These are phyloP conservation scores for Donacobius atricapilla DNA, from an alignment of 2,113 vertebrate species.

Conservation along the genomic window DNA sequence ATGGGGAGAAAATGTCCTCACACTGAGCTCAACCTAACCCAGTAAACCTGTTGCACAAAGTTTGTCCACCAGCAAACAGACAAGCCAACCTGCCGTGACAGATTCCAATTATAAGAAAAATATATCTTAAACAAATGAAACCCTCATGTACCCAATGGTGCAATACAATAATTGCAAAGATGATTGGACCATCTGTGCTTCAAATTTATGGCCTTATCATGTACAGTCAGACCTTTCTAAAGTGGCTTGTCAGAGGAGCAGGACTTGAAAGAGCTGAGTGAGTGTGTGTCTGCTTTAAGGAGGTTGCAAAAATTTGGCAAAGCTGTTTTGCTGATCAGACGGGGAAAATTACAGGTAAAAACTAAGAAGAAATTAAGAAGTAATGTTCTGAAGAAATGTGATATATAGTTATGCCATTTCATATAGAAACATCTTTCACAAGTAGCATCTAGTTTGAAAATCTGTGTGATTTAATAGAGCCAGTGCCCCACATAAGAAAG, in stretches of 20 bases:
- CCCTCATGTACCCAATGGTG: slow-evolving; percentile 19
- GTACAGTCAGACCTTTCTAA: slow-evolving; percentile 2
- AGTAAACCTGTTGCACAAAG: slow-evolving; percentile 38
- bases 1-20: background rate
- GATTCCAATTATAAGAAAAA: slow-evolving; percentile 64
- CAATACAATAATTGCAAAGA: slow-evolving; percentile 63
- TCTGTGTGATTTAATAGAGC: background rate
- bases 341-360: background rate
- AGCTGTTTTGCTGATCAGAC: background rate
- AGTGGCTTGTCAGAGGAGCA: slow-evolving; percentile 6
- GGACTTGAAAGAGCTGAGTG: background rate
- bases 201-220: slow-evolving; percentile 32
- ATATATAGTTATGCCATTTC: background rate
- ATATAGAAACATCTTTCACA: background rate
- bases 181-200: slow-evolving; percentile 55
- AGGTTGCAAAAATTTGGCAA: background rate
- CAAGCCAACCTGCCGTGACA: background rate
- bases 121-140: slow-evolving; percentile 61
- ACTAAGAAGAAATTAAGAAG: background rate
- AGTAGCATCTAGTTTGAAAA: background rate
- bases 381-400: background rate
- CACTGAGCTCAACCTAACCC: background rate
- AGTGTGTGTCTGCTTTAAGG: background rate
- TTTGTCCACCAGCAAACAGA: slow-evolving; percentile 39
- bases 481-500: background rate